Base-by-base conservation (phyloP, 2,888 invertebrate species). In the Lasioglossum leucozonium region DNA sequence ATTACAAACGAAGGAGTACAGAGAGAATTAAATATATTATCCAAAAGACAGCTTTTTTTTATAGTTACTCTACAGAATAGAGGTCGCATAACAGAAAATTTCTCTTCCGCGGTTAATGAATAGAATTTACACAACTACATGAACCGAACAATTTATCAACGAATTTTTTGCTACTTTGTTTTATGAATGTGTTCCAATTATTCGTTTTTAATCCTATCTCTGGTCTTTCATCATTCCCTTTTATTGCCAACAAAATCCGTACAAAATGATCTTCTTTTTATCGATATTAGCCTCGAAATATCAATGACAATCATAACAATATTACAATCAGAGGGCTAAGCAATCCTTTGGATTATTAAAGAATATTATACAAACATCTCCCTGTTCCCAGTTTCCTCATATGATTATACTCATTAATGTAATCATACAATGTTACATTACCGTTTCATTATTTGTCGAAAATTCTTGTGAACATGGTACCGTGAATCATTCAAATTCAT, bases 271-370 rank as follows among this genome's bases (percentile, higher is more conserved):
- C 42, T 83, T 30, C n/a, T 88, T 89, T 91, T 89, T 89, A 92
- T 90, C 88, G 73, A 87, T 89, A 91, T 91, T 92, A 87, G 90
- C 79, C 84, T 92, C 85, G 77, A 90, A 91, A 91, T 90, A 90
- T 90, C 87, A 92, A 91, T 91, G 84, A 86, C 65, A 91, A 92
- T 90, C 84, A 88, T 88, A 92, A 92, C 90, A 92, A 92, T 89
- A 88, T 91, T 89, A 87, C 74, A 80, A 87, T 88, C 79, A 87
- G 81, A 85, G 79, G 87, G 77, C 79, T 84, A 86, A 90, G 81
- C 86, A 84, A 88, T 88, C 84, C 83, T 87, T 90, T 87, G 90
- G 78, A 86, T 85, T 87, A 78, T 82, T 82, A 90, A 90, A 82
- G 85, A 90, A 88, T 88, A 89, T 91, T 88, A 86, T 86, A 89